Evolutionary conservation across 2,113 vertebrate genomes (phyloP).

Genomic region (Bombycilla garrulus): DNA sequence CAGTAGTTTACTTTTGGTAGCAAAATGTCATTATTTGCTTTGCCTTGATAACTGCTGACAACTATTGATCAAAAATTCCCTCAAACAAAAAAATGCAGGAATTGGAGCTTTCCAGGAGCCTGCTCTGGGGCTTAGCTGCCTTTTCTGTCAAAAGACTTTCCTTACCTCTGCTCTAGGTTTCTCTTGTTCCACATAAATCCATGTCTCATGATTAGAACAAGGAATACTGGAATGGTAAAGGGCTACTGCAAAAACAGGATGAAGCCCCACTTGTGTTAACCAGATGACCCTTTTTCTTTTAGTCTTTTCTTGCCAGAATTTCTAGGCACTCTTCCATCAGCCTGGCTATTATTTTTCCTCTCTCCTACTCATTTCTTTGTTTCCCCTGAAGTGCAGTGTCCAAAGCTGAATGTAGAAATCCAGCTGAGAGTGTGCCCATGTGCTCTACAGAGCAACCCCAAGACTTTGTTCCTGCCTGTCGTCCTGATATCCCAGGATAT

Average conservation of each 20-base stretch:
- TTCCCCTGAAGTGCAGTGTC: background rate
- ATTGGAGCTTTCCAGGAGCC: background rate
- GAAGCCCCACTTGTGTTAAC: background rate
- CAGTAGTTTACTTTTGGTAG: background rate
- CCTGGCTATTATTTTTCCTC: background rate
- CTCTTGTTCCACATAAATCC: background rate
- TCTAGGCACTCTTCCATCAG: background rate
- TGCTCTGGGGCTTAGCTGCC: background rate
- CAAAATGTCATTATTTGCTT: background rate
- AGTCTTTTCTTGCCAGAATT: background rate
- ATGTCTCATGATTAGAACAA: background rate
- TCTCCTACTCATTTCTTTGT: background rate
- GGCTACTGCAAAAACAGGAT: background rate
- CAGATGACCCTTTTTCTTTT: background rate
- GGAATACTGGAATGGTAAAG: background rate
- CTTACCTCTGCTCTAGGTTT: background rate
- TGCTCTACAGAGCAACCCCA: background rate
- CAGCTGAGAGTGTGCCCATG: background rate
- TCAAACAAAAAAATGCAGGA: background rate
- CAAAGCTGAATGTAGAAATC: background rate
- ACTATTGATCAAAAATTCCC: background rate
- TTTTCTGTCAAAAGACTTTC: background rate
- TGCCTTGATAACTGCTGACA: background rate
- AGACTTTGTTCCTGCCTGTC: background rate
- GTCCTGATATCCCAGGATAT: background rate